Conservation (phyloP, 1,140 invertebrate genomes). For the Drosophila arawakana region DNA sequence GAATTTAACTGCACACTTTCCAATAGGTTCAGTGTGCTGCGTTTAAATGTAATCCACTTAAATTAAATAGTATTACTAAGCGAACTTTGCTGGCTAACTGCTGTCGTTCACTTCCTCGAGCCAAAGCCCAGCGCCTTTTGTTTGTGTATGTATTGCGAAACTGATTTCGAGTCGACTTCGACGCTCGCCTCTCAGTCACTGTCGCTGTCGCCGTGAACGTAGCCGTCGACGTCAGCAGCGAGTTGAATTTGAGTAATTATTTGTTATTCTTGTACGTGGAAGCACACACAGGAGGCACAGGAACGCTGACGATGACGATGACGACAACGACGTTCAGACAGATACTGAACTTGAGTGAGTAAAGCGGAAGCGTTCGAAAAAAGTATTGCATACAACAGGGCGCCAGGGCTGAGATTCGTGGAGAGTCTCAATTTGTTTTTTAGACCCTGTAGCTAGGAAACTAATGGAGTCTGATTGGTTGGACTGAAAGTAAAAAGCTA, state of each 20-base stretch:
- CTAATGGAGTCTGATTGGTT: too few relatives aligned
- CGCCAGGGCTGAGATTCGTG: slow-evolving; percentile 45
- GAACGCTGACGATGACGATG: slow-evolving; percentile 31
- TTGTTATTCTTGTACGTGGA: slow-evolving; percentile 64
- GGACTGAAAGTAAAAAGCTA: too few relatives aligned
- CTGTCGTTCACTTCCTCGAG: slow-evolving; percentile 72
- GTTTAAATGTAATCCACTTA: neutral
- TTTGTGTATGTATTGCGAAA: slow-evolving; percentile 85
- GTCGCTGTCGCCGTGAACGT: slow-evolving; percentile 23
- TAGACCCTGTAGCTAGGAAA: too few relatives aligned
- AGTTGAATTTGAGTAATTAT: slow-evolving; percentile 75
- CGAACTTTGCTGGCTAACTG: slow-evolving; percentile 45
- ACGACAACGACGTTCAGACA: slow-evolving; percentile 59
- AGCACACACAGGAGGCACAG: slow-evolving; percentile 4
- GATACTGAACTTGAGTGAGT: slow-evolving; percentile 60
- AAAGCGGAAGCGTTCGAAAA: slow-evolving; percentile 58
- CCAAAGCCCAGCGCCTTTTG: slow-evolving; percentile 79
- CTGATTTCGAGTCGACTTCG: slow-evolving; percentile 68
- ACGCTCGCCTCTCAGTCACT: slow-evolving; percentile 22
- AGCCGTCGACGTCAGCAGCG: slow-evolving; percentile 10
- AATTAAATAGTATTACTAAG: slow-evolving; percentile 21
- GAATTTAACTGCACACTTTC: neutral
- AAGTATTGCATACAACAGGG: slow-evolving; percentile 73
- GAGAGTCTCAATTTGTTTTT: slow-evolving; percentile 31
- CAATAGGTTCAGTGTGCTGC: neutral